Evolutionary conservation across 2,797 vertebrate genomes (phyloP).

Genomic region (Carapus acus): DNA sequence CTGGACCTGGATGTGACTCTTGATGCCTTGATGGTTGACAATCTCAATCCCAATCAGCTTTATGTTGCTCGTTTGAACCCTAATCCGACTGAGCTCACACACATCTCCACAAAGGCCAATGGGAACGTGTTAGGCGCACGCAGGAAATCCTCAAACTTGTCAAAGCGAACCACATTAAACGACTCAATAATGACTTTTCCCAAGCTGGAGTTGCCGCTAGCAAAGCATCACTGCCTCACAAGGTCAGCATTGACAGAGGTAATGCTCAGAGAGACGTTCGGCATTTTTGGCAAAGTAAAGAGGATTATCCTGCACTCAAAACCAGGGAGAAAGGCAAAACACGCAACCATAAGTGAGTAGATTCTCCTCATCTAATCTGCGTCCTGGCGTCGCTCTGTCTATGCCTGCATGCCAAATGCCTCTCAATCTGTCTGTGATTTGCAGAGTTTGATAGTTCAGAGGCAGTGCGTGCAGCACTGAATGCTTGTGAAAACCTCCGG

Average conservation of each 20-base stretch:
- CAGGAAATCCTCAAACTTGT: too few species aligned
- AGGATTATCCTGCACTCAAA: constrained; percentile 65
- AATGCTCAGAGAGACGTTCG: constrained; percentile 64
- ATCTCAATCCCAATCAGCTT: constrained; percentile 65
- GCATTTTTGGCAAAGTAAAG: constrained; percentile 66
- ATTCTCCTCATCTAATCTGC: accelerated
- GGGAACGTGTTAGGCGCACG: too few species aligned
- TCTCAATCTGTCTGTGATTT: not conserved
- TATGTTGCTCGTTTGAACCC: constrained; percentile 58
- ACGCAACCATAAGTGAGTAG: constrained; percentile 79
- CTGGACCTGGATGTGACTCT: constrained; percentile 75
- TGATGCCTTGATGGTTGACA: constrained; percentile 68
- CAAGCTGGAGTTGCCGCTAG: not conserved
- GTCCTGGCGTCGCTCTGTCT: not conserved
- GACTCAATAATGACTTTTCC: too few species aligned
- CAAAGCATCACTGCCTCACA: not conserved
- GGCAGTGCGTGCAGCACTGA: constrained; percentile 62
- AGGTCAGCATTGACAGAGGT: constrained; percentile 60
- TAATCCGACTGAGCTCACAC: not conserved
- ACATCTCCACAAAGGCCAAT: constrained; percentile 9
- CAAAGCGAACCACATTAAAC: too few species aligned
- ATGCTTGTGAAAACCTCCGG: constrained; percentile 53
- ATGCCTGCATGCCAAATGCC: not conserved
- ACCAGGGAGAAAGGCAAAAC: constrained; percentile 58
- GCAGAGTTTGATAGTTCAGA: constrained; percentile 65